A percentile compares a stretch with the other conserved stretches of the same genome.
Conservation (phyloP, 2,113 vertebrate species). For the Buteo buteo region DNA sequence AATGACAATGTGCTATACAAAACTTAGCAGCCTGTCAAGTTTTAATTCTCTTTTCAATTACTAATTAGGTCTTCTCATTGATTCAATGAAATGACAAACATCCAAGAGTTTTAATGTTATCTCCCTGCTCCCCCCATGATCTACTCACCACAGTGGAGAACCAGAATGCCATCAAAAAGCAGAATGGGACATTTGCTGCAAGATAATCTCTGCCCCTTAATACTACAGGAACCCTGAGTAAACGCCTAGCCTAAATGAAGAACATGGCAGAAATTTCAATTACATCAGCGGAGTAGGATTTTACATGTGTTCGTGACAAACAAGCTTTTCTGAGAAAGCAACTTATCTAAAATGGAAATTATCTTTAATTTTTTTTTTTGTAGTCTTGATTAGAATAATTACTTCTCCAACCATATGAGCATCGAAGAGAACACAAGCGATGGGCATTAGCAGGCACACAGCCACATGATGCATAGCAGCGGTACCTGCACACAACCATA, state of each 20-base stretch:
- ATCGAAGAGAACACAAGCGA: neutral
- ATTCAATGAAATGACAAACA: neutral
- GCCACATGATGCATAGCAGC: rapidly evolving
- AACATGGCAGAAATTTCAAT: neutral
- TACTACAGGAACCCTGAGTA: neutral
- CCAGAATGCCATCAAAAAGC: neutral
- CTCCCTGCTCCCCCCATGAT: rapidly evolving
- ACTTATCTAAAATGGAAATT: neutral
- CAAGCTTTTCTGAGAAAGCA: neutral
- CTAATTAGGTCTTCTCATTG: neutral
- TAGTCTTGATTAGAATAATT: neutral
- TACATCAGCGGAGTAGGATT: neutral
- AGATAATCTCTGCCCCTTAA: neutral
- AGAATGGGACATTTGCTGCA: neutral
- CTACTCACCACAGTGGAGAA: neutral
- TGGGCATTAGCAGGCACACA: neutral
- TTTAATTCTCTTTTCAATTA: constrained; percentile 12
- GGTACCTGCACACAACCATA: neutral
- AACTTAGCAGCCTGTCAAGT: neutral
- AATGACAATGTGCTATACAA: neutral
- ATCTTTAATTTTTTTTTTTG: too few relatives aligned
- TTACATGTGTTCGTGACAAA: neutral
- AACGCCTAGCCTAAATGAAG: neutral
- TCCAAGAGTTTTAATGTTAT: neutral
- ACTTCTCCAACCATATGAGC: neutral